These are phyloP conservation scores for Rissa tridactyla DNA, from an alignment of 2,113 vertebrate genomes.

Conservation along the genomic window DNA sequence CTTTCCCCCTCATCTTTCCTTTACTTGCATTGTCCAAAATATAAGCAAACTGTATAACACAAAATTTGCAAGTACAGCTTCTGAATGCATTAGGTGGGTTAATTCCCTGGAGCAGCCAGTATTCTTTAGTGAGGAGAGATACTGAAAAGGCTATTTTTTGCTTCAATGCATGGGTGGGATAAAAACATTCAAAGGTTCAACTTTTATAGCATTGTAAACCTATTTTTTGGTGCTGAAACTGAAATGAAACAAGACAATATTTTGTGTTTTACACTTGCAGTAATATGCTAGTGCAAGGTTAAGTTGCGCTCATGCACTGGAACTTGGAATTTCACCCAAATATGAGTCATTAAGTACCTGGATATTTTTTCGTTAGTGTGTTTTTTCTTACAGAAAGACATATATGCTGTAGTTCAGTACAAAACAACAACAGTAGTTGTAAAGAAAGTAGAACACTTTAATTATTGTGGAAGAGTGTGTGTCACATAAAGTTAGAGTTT, in stretches of 20 bases:
- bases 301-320: conserved; percentile 24
- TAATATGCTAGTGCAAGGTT: conserved; percentile 27
- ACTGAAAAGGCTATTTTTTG: conserved; percentile 56
- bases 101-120: conserved; percentile 37
- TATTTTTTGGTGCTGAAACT: conserved; percentile 36
- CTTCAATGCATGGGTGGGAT: conserved; percentile 28
- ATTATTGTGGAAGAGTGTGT: neutral
- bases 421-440: neutral
- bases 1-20: neutral
- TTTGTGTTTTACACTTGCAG: conserved; percentile 27
- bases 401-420: neutral
- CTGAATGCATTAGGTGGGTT: conserved; percentile 39
- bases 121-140: conserved; percentile 12
- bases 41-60: neutral
- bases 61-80: conserved; percentile 16
- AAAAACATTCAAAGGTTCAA: neutral
- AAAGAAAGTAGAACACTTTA: conserved; percentile 28
- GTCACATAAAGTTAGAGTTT: conserved; percentile 6
- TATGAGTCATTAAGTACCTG: neutral
- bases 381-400: neutral
- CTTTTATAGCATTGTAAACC: conserved; percentile 43
- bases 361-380: neutral
- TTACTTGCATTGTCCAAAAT: neutral
- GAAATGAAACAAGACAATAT: conserved; percentile 29
- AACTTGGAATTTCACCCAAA: conserved; percentile 8